Base-by-base conservation (phyloP, 2,888 invertebrate genomes). In the Drosophila glabriapex region DNA sequence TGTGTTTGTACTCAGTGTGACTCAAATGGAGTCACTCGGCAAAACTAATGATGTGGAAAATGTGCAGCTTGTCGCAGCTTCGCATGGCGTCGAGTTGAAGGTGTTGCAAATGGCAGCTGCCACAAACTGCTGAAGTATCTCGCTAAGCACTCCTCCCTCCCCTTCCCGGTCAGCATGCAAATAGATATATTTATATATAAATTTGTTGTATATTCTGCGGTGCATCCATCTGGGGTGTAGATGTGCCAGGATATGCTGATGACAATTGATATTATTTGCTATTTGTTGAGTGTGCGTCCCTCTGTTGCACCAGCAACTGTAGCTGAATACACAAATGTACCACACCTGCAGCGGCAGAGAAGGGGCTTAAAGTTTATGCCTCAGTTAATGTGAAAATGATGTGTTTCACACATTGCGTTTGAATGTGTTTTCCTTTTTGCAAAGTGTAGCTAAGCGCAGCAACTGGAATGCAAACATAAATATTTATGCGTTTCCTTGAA, bases 31-130 rank as follows among this genome's bases (percentile, higher is more conserved):
- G 90, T 85, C 85, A 85, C 85, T 89, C 80, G 82, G 78, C 83
- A 80, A 70, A 88, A 91, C 91, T 91, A 91, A 91, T 91, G 91
- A 91, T 90, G 91, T 90, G 91, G 88, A 91, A 91, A 91, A 91
- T 91, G 82, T 88, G 81, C 78, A 74, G 43, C 78, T 16, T 46
- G 16, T n/a, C 28, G 78, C 74, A 63, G 56, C 70, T 68, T 16
- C 35, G 16, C 35, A 35, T 62, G 69, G 72, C 53, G 56, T 65
- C 61, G 58, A 66, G 33, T 35, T 25, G 64, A 66, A 75, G 74
- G 77, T 86, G 87, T 81, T 80, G 83, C 86, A 78, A 73, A 72
- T 72, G 79, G 70, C 81, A 77, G 62, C 61, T 73, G 76, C 66
- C 66, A 77, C n/a, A 35, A 54, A 22, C 31, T 58, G 56, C 33